Evolutionary conservation across 2,113 vertebrate genomes (phyloP), one percentile per base, ranked within the genome.

Genomic region (Otocyon megalotis): DNA sequence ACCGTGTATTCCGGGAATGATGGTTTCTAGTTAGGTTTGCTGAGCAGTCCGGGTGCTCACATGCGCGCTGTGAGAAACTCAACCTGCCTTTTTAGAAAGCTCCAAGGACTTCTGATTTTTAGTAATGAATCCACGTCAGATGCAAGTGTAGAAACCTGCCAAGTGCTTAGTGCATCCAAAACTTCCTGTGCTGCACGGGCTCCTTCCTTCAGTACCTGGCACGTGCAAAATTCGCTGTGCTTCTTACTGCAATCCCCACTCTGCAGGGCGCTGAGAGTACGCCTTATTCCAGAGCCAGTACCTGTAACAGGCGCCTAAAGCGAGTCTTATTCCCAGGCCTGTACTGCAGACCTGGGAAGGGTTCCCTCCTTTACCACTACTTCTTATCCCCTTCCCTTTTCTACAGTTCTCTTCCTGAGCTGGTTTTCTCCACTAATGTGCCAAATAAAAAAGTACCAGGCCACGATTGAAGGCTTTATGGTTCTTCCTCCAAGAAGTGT

Each of bases 71-170:
- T 24, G 69, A 74, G 53, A 84, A 80, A 93, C 26, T 22, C 11
- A 17, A 62, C 3, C 13, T 4, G 22, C n/a, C 54, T 93, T 19
- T 65, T 58, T 43, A 84, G 76, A 90, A 92, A 82, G 14, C 16
- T 74, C 13, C 56, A 53, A 79, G 24, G n/a, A 90, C 26, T 62
- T 72, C 0, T 43, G 58, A 77, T 93, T 90, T 96, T 88, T 71
- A 86, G 22, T 54, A 93, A 56, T 19, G 30, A 92, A 56, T 13
- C 17, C 43, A 72, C 3, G 26, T 69, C n/a, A 56, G 62, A 72
- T 67, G 32, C 67, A 85, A 69, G 0, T 83, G n/a, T 48, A 81
- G 28, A 81, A 77, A 60, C 8, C 13, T 65, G 11, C 30, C 62
- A 65, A 90, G 58, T 60, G 17, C 72, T 81, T 79, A 67, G 43